Evolutionary conservation across 2,797 vertebrate genomes (phyloP), one percentile per base, ranked within the genome.

Genomic region (Mus caroli): DNA sequence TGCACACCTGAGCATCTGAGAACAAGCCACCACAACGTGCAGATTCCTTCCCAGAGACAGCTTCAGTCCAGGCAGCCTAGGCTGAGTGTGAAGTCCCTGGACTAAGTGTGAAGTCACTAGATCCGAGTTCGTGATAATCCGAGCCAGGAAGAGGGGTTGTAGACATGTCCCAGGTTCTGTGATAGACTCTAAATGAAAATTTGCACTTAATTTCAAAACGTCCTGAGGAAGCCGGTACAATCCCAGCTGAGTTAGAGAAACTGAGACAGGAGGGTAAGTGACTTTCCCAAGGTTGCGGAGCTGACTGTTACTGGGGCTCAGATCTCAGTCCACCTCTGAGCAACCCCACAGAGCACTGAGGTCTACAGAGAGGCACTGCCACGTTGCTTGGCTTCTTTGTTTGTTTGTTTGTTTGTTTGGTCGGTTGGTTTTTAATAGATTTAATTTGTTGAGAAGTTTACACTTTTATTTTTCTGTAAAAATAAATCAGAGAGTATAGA

Each of bases 1-100:
- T 98, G 54, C 78, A 88, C 54, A 93, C 58, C 46, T 69, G 78
- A 80, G 28, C 78, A 46, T 73, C 28, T 62, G 89, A 79, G 46
- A 80, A 82, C 77, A 92, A 34, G 1, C 34, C 56, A 67, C 31
- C 26, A 22, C 58, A 19, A 60, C 43, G 34, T 12, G 54, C 17
- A 77, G 34, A 62, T 28, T 71, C 67, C 37, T 76, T 92, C 37
- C 77, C 73, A 9, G 69, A 90, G 80, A 50, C 7, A 37, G 40
- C 85, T 52, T 90, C n/a, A 40, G 50, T 34, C 43, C 37, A 73
- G 34, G n/a, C 12, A 83, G 60, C 14, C 50, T 54, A 54, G 67
- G 56, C 77, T 94, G 60, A 93, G 54, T 86, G 73, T 80, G 60
- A 90, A 94, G 83, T 77, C 58, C 17, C 10, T 37, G 64, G 64